These are phyloP conservation scores for Cecropterus lyciades DNA, from an alignment of 1,140 invertebrate genomes.

Conservation along the genomic window DNA sequence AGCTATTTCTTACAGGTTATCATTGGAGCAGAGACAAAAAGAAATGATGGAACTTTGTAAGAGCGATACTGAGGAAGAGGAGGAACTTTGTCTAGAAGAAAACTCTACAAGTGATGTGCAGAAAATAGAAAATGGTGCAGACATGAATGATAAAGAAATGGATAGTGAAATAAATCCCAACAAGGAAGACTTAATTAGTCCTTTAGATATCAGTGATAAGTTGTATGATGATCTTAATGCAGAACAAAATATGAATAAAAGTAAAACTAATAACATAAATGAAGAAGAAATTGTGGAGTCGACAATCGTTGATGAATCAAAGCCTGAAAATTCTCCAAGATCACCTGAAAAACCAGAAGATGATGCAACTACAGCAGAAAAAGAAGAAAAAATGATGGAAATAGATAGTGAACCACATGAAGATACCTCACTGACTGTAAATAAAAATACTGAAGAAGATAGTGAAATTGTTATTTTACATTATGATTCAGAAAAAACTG, in stretches of 20 bases:
- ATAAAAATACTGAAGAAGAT: conserved; percentile 44
- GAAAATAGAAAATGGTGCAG: conserved; percentile 4
- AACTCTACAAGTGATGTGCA: background rate
- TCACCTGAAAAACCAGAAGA: conserved; percentile 30
- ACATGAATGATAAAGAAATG: background rate
- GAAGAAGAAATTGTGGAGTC: background rate
- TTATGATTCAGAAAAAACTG: conserved; percentile 60
- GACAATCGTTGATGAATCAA: conserved; percentile 19
- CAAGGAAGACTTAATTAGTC: background rate
- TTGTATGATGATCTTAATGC: conserved; percentile 30
- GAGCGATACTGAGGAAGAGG: conserved; percentile 83
- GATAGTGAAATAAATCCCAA: background rate
- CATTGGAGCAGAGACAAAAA: conserved; percentile 85
- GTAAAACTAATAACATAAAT: background rate
- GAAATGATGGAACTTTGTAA: conserved; percentile 86
- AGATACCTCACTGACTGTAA: background rate
- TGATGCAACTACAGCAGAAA: conserved; percentile 10
- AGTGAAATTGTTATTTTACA: conserved; percentile 58
- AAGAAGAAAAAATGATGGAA: background rate
- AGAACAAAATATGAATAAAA: conserved; percentile 11
- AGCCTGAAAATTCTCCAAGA: conserved; percentile 8
- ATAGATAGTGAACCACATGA: conserved; percentile 16
- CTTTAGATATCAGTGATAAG: conserved; percentile 30
- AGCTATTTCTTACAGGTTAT: conserved; percentile 67
- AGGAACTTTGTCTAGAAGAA: conserved; percentile 47